Evolutionary conservation across 2,888 invertebrate species (phyloP), one percentile per base, ranked within the genome.

Genomic region (Fissipunctia ypsillon): DNA sequence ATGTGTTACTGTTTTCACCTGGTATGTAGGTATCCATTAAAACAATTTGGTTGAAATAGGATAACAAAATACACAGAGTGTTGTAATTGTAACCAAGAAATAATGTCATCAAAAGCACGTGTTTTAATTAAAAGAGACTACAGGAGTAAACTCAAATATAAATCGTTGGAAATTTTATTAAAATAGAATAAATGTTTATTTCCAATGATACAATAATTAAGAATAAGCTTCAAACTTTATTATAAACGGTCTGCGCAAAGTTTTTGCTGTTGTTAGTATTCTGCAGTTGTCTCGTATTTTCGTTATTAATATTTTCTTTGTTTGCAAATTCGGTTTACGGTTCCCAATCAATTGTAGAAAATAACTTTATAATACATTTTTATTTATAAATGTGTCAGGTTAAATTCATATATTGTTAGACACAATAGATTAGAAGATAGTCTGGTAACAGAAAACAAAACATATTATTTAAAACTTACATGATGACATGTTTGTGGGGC

Each of bases 221-320:
- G 28, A 66, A 56, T 28, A 48, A 31, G 22, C 61, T 54, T 57
- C 54, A 50, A 31, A 54, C 66, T 14, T 6, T 10, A 48, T n/a
- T 54, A 59, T 83, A 60, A 48, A 65, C 35, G 4, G 69, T 59
- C 50, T 69, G 61, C 19, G 64, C 7, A 9, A 81, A 73, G 35
- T 69, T 75, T 45, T 43, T 52, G 60, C 48, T 65, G 63, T 75
- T 73, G 61, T 84, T 74, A 75, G 69, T 63, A 81, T 84, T 84
- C 70, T 22, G 68, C 19, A 50, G 78, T 73, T 50, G 59, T 66
- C 60, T 59, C 28, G 45, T 48, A 63, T 52, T 75, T 69, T 66
- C 63, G 66, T 69, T 81, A 73, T 80, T 60, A 64, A 57, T 54
- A 67, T 72, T 60, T 43, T 69, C 19, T 72, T 69, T 72, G 69